Percentiles rank a stretch among this genome's conserved stretches.
Evolutionary conservation across 1,140 invertebrate genomes (phyloP).

Genomic region (Cydia pomonella): DNA sequence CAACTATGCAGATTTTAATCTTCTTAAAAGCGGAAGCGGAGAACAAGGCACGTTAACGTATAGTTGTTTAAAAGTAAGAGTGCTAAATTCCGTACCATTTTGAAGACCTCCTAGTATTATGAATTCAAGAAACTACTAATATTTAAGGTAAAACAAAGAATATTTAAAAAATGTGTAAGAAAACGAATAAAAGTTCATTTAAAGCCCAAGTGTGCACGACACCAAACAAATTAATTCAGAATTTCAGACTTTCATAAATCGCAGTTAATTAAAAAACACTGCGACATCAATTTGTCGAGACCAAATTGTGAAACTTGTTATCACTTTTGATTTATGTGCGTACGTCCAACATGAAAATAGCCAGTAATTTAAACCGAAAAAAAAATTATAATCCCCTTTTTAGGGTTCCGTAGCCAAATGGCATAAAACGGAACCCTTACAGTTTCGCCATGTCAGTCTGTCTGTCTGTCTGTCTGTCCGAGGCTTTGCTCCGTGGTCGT

Average conservation of each 20-base stretch:
- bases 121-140: not conserved
- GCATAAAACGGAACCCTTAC: no score
- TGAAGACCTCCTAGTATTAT: not conserved
- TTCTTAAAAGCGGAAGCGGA: constrained; percentile 55
- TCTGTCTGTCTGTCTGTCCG: no score
- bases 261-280: constrained; percentile 33
- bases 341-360: constrained; percentile 3
- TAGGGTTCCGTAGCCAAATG: no score
- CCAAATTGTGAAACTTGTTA: constrained; percentile 29
- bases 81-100: constrained; percentile 34
- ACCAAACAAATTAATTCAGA: not conserved
- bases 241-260: constrained; percentile 13
- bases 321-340: constrained; percentile 31
- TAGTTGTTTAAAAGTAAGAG: constrained; percentile 41
- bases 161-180: not conserved
- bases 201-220: not conserved
- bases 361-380: not conserved
- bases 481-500: no score
- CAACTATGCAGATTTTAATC: constrained; percentile 70
- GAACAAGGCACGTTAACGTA: constrained; percentile 32
- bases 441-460: no score
- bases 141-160: not conserved
- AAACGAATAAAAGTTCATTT: not conserved
- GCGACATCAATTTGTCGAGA: constrained; percentile 25
- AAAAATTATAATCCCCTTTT: no score